phyloP scores from a whole-genome alignment of 64 coral and sea anemone species.

The Dendrophyllia cribrosa region DNA sequence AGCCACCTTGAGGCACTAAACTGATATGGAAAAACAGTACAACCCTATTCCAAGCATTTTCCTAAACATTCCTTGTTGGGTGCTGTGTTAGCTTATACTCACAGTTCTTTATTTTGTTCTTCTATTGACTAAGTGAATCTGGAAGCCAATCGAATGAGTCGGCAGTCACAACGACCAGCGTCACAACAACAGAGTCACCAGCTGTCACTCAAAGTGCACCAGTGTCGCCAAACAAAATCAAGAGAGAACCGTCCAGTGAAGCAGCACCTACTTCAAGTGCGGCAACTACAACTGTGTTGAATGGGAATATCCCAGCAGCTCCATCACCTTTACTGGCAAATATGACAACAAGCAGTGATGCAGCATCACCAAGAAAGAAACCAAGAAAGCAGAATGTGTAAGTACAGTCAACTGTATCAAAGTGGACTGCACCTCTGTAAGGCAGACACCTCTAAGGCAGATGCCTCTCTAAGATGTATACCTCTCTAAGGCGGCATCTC shows the following conservation, averaged over 20 bases:
- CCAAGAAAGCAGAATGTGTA: constrained; percentile 99
- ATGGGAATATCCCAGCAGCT: constrained; percentile 37
- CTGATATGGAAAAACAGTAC: too few species aligned
- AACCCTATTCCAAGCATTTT: too few species aligned
- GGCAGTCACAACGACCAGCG: constrained; percentile 2
- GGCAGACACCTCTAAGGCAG: too few species aligned
- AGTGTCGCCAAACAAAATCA: constrained; percentile 49
- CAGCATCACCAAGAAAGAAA: constrained; percentile 96
- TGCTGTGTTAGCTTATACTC: neutral
- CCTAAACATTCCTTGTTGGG: too few species aligned
- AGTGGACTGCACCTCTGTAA: too few species aligned
- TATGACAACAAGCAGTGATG: constrained; percentile 63
- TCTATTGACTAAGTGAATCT: constrained; percentile 62
- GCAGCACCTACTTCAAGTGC: constrained; percentile 37
- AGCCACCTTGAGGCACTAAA: too few species aligned
- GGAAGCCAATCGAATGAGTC: constrained; percentile 78
- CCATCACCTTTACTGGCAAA: constrained; percentile 52
- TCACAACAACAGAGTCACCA: constrained; percentile 53
- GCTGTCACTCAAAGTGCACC: constrained; percentile 32
- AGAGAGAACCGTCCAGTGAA: constrained; percentile 65
- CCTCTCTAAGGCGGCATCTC: too few species aligned
- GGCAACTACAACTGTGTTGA: constrained; percentile 32
- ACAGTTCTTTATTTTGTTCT: neutral
- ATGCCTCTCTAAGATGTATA: too few species aligned
- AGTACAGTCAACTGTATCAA: constrained; percentile 29